phyloP scores from a whole-genome alignment of 2,888 invertebrate genomes.

The Andrena dorsata region DNA sequence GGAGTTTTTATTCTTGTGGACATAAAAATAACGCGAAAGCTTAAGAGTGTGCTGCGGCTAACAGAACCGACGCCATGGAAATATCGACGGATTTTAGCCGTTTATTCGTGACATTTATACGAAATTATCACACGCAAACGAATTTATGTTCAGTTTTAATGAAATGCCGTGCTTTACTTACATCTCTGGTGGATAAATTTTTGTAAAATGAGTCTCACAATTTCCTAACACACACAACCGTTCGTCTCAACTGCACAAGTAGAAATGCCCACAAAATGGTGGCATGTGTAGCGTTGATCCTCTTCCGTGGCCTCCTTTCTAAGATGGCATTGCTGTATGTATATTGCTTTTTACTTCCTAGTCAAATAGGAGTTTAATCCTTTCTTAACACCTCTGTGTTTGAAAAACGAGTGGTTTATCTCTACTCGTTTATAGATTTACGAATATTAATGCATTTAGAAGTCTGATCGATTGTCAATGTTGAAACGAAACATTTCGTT shows the following conservation, averaged over 20 bases:
- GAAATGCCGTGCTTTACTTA: constrained; percentile 45
- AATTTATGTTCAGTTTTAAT: constrained; percentile 3
- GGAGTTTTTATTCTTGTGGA: neutral
- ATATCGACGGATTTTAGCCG: constrained; percentile 16
- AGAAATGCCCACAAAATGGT: constrained; percentile 77
- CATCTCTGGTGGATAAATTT: constrained; percentile 26
- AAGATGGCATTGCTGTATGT: constrained; percentile 56
- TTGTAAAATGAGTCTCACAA: constrained; percentile 6
- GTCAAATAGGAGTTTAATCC: constrained; percentile 44
- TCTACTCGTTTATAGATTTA: neutral
- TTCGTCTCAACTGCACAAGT: constrained; percentile 71
- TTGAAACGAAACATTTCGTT: neutral
- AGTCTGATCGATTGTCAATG: neutral
- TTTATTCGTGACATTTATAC: neutral
- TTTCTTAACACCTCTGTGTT: neutral
- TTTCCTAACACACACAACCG: constrained; percentile 59
- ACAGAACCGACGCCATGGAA: constrained; percentile 59
- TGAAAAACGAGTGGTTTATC: neutral
- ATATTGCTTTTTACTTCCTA: constrained; percentile 41
- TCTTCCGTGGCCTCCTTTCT: constrained; percentile 60
- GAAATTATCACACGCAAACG: neutral
- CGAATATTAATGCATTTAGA: neutral
- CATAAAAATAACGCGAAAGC: neutral
- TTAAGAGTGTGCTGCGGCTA: constrained; percentile 16
- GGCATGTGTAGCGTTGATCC: constrained; percentile 58